These are phyloP conservation scores for Porites australiensis DNA, from an alignment of 64 coral and sea anemone genomes.

Conservation along the genomic window DNA sequence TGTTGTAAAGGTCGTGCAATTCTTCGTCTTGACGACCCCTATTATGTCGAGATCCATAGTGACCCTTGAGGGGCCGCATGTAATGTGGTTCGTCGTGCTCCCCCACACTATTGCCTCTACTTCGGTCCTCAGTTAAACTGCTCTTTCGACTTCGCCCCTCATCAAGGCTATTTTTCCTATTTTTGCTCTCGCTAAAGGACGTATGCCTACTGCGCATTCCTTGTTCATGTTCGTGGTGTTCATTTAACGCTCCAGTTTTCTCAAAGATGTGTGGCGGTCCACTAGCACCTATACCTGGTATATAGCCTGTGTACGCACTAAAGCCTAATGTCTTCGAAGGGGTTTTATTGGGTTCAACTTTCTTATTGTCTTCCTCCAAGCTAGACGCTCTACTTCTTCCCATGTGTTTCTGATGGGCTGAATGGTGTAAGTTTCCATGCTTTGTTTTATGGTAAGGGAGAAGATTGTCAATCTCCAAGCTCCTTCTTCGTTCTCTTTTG, in stretches of 20 bases:
- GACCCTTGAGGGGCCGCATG: slow-evolving; percentile 9
- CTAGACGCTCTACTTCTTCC: slow-evolving; percentile 38
- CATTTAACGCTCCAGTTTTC: not conserved
- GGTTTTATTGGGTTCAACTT: not conserved
- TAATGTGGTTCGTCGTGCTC: slow-evolving; percentile 36
- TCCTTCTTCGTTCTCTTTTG: not conserved
- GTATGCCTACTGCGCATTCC: slow-evolving; percentile 12
- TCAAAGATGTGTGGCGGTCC: not conserved
- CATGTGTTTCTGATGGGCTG: not conserved
- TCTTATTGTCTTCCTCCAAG: slow-evolving; percentile 31
- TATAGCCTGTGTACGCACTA: not conserved
- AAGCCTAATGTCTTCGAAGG: not conserved
- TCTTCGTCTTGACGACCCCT: slow-evolving; percentile 12
- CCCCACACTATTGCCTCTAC: slow-evolving; percentile 45
- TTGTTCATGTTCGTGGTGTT: not conserved
- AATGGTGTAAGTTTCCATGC: not conserved
- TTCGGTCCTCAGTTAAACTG: slow-evolving; percentile 6
- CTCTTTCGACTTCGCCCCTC: slow-evolving; percentile 10
- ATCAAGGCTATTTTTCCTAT: not conserved
- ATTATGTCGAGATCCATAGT: slow-evolving; percentile 32
- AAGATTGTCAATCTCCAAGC: not conserved
- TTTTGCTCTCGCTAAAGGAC: slow-evolving; percentile 1
- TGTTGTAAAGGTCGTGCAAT: slow-evolving; percentile 6
- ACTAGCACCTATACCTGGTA: not conserved
- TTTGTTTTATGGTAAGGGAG: not conserved